Conservation (phyloP, 2,888 invertebrate genomes). For the Alviniconcha strummeri region DNA sequence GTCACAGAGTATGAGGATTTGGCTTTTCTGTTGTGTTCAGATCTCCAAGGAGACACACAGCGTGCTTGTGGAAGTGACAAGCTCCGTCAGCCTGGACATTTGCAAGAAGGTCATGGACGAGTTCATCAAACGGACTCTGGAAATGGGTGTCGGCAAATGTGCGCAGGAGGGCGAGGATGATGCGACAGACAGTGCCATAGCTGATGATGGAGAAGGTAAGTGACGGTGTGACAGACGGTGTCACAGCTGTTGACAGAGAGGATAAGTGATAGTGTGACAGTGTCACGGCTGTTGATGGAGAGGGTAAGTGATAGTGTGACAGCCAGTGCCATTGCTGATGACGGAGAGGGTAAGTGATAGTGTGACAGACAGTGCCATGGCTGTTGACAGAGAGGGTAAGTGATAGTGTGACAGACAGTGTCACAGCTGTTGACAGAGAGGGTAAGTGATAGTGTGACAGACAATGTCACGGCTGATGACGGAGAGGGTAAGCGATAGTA, state of each 20-base stretch:
- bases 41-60: slow-evolving; percentile 81
- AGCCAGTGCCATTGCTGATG: too few relatives aligned
- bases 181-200: background rate
- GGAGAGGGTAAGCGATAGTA: too few relatives aligned
- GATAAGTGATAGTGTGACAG: background rate
- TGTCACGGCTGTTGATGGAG: background rate
- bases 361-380: background rate
- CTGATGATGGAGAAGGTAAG: background rate
- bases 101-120: slow-evolving; percentile 82
- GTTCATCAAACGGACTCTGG: slow-evolving; percentile 80
- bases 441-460: too few relatives aligned
- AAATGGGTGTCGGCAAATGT: slow-evolving; percentile 67
- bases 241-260: too few relatives aligned
- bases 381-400: background rate
- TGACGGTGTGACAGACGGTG: too few relatives aligned
- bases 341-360: too few relatives aligned
- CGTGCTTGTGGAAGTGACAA: slow-evolving; percentile 86
- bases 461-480: too few relatives aligned
- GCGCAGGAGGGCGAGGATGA: background rate
- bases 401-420: too few relatives aligned
- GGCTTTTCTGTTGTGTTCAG: slow-evolving; percentile 71
- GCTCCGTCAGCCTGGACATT: slow-evolving; percentile 79
- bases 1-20: too few relatives aligned
- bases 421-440: too few relatives aligned
- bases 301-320: background rate